A percentile compares a stretch with the other conserved stretches of the same genome.
Evolutionary conservation across 1,140 invertebrate genomes (phyloP).

Genomic region (Drosophila insularis): DNA sequence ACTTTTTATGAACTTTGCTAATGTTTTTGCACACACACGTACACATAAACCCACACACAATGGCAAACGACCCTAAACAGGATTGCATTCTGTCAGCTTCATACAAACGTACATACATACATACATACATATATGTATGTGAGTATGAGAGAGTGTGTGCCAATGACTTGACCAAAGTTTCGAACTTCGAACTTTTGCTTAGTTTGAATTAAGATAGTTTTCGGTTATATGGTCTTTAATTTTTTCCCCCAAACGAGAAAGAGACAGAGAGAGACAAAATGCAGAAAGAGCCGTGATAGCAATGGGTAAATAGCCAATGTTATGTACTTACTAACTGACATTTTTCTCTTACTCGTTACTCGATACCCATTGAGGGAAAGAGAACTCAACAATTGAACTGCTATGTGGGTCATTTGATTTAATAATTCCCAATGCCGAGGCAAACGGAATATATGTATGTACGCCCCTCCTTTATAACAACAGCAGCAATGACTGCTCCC

Average conservation of each 20-base stretch:
- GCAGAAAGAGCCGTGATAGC: neutral
- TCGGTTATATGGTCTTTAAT: slow-evolving; percentile 17
- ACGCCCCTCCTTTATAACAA: neutral
- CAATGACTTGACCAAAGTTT: slow-evolving; percentile 43
- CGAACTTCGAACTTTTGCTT: slow-evolving; percentile 36
- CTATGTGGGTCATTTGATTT: slow-evolving; percentile 75
- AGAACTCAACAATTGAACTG: slow-evolving; percentile 61
- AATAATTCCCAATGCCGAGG: slow-evolving; percentile 60
- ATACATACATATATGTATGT: neutral
- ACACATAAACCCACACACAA: slow-evolving; percentile 24
- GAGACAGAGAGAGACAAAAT: neutral
- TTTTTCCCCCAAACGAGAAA: neutral
- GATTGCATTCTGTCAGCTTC: slow-evolving; percentile 24
- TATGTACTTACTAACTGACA: slow-evolving; percentile 7
- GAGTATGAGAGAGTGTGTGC: neutral
- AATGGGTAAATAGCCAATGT: slow-evolving; percentile 47
- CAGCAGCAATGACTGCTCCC: slow-evolving; percentile 2
- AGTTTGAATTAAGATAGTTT: slow-evolving; percentile 5
- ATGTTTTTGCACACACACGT: slow-evolving; percentile 22
- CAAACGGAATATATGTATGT: slow-evolving; percentile 8
- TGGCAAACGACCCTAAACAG: slow-evolving; percentile 43
- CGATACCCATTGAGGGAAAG: slow-evolving; percentile 41
- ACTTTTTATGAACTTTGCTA: slow-evolving; percentile 70
- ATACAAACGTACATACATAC: neutral
- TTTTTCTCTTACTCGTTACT: neutral